Percentiles rank a stretch among this genome's conserved stretches.
These are phyloP conservation scores for Heteractis magnifica DNA, from an alignment of 92 coral and sea anemone genomes.

Conservation along the genomic window DNA sequence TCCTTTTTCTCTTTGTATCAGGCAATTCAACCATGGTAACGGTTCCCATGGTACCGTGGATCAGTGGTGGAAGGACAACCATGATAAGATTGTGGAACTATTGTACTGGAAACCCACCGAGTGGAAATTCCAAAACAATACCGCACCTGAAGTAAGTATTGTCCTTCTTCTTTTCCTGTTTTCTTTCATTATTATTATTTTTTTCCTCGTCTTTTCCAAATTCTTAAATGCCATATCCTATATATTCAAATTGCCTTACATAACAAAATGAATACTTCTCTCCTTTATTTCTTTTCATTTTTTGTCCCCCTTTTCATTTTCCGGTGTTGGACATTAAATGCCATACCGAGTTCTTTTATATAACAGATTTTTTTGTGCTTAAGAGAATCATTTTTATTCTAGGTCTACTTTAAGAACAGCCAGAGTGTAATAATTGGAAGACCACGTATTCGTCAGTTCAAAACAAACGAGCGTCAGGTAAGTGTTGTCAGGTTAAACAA, in stretches of 20 bases:
- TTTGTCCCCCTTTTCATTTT: too few relatives aligned
- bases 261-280: too few relatives aligned
- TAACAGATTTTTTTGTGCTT: neutral
- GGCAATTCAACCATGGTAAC: neutral
- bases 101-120: constrained; percentile 35
- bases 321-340: too few relatives aligned
- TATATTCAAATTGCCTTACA: too few relatives aligned
- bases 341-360: too few relatives aligned
- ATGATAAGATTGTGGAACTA: constrained; percentile 18
- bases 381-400: neutral
- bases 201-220: too few relatives aligned
- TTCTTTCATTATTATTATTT: neutral
- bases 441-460: constrained; percentile 51
- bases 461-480: constrained; percentile 37
- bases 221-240: too few relatives aligned
- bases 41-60: neutral
- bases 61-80: constrained; percentile 31
- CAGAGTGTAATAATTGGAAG: constrained; percentile 60
- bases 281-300: too few relatives aligned
- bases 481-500: neutral
- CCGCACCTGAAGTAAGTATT: constrained; percentile 18
- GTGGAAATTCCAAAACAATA: neutral
- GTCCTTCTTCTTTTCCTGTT: neutral
- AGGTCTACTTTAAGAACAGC: constrained; percentile 52
- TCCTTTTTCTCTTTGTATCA: neutral